Conservation (phyloP, 2,113 vertebrate species). For the Catagonus wagneri region DNA sequence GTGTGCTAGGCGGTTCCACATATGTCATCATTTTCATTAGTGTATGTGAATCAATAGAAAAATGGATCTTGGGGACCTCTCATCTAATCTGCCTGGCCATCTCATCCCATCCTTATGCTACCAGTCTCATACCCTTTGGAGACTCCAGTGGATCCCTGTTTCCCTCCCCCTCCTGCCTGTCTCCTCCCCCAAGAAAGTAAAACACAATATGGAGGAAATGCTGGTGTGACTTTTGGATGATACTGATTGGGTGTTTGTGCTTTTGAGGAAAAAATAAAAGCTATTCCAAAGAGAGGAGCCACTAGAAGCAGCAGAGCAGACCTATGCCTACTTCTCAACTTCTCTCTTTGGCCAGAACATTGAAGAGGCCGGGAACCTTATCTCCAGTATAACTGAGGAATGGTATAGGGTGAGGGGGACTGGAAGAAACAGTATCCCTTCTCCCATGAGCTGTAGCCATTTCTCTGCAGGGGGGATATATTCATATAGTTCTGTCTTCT, state of each 20-base stretch:
- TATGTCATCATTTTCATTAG: conserved; percentile 8
- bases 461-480: conserved; percentile 78
- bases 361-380: neutral
- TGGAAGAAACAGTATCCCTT: conserved; percentile 83
- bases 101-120: conserved; percentile 37
- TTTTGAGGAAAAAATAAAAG: conserved; percentile 80
- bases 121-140: neutral
- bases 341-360: conserved; percentile 11
- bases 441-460: conserved; percentile 87
- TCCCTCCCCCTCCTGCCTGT: neutral
- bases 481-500: conserved; percentile 17
- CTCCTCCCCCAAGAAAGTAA: conserved; percentile 27
- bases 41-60: conserved; percentile 39
- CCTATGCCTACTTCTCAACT: conserved; percentile 84
- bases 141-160: neutral
- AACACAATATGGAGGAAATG: conserved; percentile 59
- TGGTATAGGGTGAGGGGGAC: neutral
- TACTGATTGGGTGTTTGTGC: conserved; percentile 19
- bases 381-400: neutral
- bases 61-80: conserved; percentile 12
- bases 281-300: conserved; percentile 17
- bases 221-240: conserved; percentile 64
- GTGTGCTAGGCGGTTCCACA: neutral
- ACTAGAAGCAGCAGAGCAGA: conserved; percentile 37
- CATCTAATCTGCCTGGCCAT: conserved; percentile 16